Evolutionary conservation across 92 coral and sea anemone species (phyloP).

Genomic region (Umimayanthus kanabou): DNA sequence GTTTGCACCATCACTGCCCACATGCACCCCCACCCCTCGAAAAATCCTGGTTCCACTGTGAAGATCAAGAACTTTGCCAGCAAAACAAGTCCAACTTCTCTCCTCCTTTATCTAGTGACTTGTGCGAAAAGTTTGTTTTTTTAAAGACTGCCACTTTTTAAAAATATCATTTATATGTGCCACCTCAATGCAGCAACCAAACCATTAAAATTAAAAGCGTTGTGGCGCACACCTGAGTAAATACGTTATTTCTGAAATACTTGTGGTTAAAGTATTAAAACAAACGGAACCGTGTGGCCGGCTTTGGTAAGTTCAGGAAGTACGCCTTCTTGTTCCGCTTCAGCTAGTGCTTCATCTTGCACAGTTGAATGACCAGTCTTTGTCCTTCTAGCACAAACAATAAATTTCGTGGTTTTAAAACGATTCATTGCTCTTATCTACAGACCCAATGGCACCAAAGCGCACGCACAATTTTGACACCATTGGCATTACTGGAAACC

Average conservation of each 20-base stretch:
- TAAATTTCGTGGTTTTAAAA: background rate
- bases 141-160: too few species aligned
- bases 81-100: too few species aligned
- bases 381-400: background rate
- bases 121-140: background rate
- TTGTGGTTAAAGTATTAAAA: background rate
- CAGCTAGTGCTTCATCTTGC: background rate
- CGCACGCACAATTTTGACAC: background rate
- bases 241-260: background rate
- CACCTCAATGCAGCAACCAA: too few species aligned
- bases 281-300: background rate
- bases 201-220: too few species aligned
- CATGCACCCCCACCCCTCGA: too few species aligned
- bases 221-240: too few species aligned
- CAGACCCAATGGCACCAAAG: background rate
- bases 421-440: background rate
- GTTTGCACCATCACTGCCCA: too few species aligned
- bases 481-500: background rate
- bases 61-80: too few species aligned
- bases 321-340: background rate
- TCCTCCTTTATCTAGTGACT: too few species aligned
- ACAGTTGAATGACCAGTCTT: background rate
- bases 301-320: background rate
- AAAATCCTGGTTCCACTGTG: too few species aligned
- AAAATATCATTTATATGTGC: too few species aligned